Percentiles rank a stretch among this genome's conserved stretches.
Conservation (phyloP, 1,140 invertebrate genomes). For the Lordiphosa clarofinis region DNA sequence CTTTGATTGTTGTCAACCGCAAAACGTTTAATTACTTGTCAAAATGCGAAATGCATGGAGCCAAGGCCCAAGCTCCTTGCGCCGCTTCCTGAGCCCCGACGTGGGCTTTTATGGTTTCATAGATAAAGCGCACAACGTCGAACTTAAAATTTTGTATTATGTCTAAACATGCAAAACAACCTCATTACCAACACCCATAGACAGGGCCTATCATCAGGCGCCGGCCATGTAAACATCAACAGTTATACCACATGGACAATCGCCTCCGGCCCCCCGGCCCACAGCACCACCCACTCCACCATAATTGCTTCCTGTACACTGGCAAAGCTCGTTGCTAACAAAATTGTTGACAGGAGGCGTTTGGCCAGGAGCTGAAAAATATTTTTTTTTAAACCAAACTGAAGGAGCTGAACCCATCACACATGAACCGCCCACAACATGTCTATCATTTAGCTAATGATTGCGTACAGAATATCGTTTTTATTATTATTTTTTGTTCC, state of each 20-base stretch:
- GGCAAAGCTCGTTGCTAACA: background rate
- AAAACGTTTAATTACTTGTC: slow-evolving; percentile 52
- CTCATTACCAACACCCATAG: slow-evolving; percentile 31
- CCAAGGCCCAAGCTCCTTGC: too few species aligned
- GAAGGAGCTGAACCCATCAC: too few species aligned
- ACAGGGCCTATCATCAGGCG: slow-evolving; percentile 2
- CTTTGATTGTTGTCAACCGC: slow-evolving; percentile 35
- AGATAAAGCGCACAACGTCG: slow-evolving; percentile 34
- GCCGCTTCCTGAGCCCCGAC: slow-evolving; percentile 11
- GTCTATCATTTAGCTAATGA: too few species aligned
- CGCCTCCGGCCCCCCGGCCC: background rate
- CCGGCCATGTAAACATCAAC: slow-evolving; percentile 4
- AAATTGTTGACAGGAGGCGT: too few species aligned
- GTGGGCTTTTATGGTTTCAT: slow-evolving; percentile 21
- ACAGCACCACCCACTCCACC: slow-evolving; percentile 2
- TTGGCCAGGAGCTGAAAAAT: too few species aligned
- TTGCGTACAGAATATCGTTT: too few species aligned
- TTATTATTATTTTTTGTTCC: too few species aligned
- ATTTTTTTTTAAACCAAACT: too few species aligned
- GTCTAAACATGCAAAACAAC: slow-evolving; percentile 44
- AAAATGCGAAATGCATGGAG: slow-evolving; percentile 44
- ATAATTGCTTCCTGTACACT: slow-evolving; percentile 42
- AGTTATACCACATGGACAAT: too few species aligned
- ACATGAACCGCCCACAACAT: too few species aligned
- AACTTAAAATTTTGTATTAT: slow-evolving; percentile 40